Percentiles rank a stretch among this genome's conserved stretches.
These are phyloP conservation scores for Hypercompe scribonia DNA, from an alignment of 2,888 invertebrate species.

Conservation along the genomic window DNA sequence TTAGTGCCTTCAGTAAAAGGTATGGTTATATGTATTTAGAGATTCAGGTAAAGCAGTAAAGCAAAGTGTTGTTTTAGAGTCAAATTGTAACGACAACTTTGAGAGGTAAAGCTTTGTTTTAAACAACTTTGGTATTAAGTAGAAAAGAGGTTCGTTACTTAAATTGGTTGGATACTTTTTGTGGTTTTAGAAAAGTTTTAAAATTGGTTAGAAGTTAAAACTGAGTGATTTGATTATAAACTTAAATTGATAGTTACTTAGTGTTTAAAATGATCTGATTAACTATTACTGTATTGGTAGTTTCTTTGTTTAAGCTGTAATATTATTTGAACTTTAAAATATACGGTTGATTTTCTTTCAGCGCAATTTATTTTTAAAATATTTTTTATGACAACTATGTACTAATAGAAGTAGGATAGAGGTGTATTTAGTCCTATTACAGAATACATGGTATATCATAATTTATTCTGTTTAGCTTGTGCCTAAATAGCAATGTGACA, in stretches of 20 bases:
- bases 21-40: conserved; percentile 22
- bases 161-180: neutral
- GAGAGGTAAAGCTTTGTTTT: conserved; percentile 1
- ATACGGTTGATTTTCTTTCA: neutral
- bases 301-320: neutral
- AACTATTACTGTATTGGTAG: neutral
- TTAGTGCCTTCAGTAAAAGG: conserved; percentile 33
- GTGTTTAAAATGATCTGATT: neutral
- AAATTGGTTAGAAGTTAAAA: neutral
- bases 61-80: conserved; percentile 15
- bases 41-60: conserved; percentile 11
- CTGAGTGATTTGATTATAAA: neutral
- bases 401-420: too few relatives aligned
- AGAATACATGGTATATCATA: too few relatives aligned
- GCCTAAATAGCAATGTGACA: too few relatives aligned
- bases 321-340: too few relatives aligned
- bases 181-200: neutral
- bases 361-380: too few relatives aligned
- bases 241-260: neutral
- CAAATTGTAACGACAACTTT: conserved; percentile 9
- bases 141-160: neutral
- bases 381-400: too few relatives aligned
- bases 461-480: too few relatives aligned
- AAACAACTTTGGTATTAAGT: conserved; percentile 7
- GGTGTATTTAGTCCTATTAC: too few relatives aligned